A percentile compares a stretch with the other conserved stretches of the same genome.
Conservation (phyloP, 2,113 vertebrate genomes). For the Geothlypis trichas region DNA sequence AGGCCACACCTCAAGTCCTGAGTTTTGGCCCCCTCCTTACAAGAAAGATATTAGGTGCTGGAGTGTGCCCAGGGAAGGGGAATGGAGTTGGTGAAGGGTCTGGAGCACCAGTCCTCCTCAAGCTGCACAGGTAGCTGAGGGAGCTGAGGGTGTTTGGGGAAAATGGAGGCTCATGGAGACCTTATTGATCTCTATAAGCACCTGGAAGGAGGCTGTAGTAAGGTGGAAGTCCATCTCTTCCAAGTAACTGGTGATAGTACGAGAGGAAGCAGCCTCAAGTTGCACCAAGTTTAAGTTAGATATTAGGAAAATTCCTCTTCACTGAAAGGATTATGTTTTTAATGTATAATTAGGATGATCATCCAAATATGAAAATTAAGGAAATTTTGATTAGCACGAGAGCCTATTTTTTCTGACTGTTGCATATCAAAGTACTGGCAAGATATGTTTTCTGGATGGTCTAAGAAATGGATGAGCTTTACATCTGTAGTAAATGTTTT, state of each 20-base stretch:
- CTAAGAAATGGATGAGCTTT: conserved; percentile 10
- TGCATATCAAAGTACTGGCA: neutral
- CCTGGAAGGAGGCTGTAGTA: neutral
- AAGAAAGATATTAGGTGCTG: accelerated
- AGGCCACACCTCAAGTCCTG: neutral
- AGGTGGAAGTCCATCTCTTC: neutral
- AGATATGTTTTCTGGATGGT: neutral
- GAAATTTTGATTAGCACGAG: neutral
- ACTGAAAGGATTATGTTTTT: neutral
- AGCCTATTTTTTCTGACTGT: neutral
- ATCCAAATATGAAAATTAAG: neutral
- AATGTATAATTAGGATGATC: neutral
- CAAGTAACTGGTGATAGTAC: neutral
- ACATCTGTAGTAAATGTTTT: neutral
- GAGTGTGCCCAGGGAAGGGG: neutral
- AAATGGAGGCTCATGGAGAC: neutral
- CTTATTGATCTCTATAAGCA: neutral
- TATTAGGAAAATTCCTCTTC: neutral
- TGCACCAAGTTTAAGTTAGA: neutral
- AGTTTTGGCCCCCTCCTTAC: accelerated
- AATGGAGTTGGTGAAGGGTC: accelerated
- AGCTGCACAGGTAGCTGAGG: neutral
- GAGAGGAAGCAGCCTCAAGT: neutral
- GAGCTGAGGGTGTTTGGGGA: neutral
- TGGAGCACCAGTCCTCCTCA: neutral